A percentile compares a stretch with the other conserved stretches of the same genome.
Conservation (phyloP, 64 coral and sea anemone species). For the Montipora foliosa region DNA sequence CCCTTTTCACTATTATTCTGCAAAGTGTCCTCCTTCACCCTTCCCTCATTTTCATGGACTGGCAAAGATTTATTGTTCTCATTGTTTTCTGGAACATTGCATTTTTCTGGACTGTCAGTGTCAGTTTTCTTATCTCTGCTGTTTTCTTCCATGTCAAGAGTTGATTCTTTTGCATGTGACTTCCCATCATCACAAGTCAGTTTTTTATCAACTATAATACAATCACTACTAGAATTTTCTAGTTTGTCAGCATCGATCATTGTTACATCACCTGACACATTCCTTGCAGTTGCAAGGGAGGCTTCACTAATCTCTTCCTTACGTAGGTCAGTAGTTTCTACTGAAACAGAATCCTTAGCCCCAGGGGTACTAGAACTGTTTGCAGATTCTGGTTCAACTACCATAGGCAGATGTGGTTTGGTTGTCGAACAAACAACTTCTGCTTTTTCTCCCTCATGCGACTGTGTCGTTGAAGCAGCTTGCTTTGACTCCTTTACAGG, state of each 20-base stretch:
- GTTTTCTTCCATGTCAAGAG: neutral
- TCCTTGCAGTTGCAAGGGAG: neutral
- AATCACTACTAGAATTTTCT: too few relatives aligned
- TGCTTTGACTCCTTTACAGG: neutral
- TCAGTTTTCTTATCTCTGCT: neutral
- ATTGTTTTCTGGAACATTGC: neutral
- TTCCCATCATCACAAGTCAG: neutral
- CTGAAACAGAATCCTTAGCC: neutral
- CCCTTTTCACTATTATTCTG: neutral
- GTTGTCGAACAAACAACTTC: neutral
- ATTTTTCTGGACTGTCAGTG: too few relatives aligned
- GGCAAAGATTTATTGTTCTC: neutral
- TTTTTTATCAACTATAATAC: too few relatives aligned
- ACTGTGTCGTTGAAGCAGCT: neutral
- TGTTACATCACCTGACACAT: neutral
- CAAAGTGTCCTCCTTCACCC: neutral
- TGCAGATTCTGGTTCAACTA: neutral
- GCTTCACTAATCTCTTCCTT: neutral
- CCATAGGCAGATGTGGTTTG: neutral
- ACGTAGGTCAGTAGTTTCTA: neutral
- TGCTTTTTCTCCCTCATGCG: neutral
- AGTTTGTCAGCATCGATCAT: neutral
- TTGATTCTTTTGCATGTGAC: neutral
- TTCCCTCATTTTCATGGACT: neutral
- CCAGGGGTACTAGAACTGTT: neutral